These are phyloP conservation scores for Dolichopus griseipennis DNA, from an alignment of 2,888 invertebrate species.

Conservation along the genomic window DNA sequence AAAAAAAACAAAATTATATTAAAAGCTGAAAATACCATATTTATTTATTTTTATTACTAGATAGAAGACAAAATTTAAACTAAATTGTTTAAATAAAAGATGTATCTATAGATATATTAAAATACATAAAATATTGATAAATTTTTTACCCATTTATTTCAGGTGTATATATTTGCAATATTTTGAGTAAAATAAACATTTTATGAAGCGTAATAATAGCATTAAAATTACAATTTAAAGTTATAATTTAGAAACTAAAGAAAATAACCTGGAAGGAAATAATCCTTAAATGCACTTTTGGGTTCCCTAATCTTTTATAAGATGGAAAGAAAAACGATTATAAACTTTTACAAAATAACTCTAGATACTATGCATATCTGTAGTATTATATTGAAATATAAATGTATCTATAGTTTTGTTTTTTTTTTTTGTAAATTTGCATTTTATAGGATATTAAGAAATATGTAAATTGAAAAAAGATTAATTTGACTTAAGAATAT, in stretches of 20 bases:
- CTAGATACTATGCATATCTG: no score
- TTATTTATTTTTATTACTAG: no score
- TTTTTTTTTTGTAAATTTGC: neutral
- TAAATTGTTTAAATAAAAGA: no score
- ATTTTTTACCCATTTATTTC: neutral
- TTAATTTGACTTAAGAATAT: neutral
- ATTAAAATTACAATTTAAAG: slow-evolving; percentile 3
- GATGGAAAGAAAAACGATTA: no score
- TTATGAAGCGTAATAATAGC: neutral
- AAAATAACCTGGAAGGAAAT: neutral
- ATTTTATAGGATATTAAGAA: neutral
- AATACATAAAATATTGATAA: neutral
- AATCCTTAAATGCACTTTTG: slow-evolving; percentile 1
- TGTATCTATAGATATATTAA: neutral
- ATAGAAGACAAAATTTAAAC: no score
- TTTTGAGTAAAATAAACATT: neutral
- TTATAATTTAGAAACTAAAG: neutral
- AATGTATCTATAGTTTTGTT: no score
- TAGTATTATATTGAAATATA: no score
- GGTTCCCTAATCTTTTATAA: no score
- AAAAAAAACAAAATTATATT: no score
- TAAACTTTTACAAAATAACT: no score
- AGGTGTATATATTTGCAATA: neutral
- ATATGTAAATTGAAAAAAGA: neutral
- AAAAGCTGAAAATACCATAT: no score